Conservation (phyloP, 2,113 vertebrate species). For the Odontesthes bonariensis region DNA sequence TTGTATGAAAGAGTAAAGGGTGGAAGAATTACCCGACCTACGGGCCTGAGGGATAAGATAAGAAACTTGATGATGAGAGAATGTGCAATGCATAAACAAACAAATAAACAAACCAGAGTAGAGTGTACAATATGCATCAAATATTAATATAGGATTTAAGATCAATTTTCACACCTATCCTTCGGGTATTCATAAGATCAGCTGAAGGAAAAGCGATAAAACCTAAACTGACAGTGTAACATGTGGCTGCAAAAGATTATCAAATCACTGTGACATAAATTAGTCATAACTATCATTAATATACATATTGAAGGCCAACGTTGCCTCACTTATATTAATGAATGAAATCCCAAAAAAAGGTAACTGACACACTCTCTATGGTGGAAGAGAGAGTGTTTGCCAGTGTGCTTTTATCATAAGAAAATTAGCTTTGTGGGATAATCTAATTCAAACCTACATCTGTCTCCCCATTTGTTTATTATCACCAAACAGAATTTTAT, state of each 20-base stretch:
- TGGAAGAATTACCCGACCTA: not conserved
- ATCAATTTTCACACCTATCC: constrained; percentile 17
- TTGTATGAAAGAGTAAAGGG: not conserved
- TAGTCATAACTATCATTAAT: constrained; percentile 31
- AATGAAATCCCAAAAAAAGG: not conserved
- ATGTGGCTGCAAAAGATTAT: constrained; percentile 26
- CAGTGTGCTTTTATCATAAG: not conserved
- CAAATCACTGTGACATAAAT: constrained; percentile 28
- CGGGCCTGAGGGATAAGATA: constrained; percentile 3
- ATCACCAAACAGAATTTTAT: not conserved
- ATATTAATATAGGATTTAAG: constrained; percentile 12
- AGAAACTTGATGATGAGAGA: constrained; percentile 4
- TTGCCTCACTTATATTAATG: constrained; percentile 3
- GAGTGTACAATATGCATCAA: not conserved
- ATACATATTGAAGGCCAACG: not conserved
- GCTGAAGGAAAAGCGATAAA: constrained; percentile 11
- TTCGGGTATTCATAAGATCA: not conserved
- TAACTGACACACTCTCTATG: not conserved
- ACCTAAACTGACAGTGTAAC: not conserved
- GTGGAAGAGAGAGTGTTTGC: no score
- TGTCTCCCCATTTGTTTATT: not conserved
- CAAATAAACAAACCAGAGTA: not conserved
- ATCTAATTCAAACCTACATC: no score
- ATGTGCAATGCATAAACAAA: constrained; percentile 23
- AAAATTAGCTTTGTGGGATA: no score